These are phyloP conservation scores for Rynchops niger DNA, from an alignment of 2,113 vertebrate genomes.

Conservation along the genomic window DNA sequence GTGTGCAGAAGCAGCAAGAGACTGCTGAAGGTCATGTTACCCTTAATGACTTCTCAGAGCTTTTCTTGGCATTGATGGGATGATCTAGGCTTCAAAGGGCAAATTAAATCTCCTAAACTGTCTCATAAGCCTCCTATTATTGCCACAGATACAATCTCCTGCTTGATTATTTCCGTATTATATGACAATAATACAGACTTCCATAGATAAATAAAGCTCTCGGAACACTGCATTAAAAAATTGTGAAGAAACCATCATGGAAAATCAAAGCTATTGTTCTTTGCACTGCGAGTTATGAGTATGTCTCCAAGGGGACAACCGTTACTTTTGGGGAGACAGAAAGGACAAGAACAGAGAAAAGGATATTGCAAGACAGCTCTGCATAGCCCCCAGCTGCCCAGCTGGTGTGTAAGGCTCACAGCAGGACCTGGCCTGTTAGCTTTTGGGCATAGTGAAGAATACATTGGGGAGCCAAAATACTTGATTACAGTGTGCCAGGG, in stretches of 20 bases:
- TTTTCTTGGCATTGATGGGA: neutral
- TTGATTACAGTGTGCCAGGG: neutral
- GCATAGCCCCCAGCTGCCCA: neutral
- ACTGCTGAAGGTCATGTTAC: neutral
- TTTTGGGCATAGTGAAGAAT: neutral
- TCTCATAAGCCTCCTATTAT: neutral
- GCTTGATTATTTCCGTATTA: neutral
- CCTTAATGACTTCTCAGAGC: neutral
- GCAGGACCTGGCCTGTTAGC: neutral
- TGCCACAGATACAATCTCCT: neutral
- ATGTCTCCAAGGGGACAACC: neutral
- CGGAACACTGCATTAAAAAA: neutral
- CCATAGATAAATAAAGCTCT: neutral
- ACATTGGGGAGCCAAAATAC: neutral
- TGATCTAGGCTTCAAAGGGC: neutral
- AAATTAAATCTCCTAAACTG: neutral
- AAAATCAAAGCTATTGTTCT: neutral
- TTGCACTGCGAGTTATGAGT: neutral
- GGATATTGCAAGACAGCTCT: neutral
- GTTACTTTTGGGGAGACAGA: neutral
- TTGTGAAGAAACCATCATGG: neutral
- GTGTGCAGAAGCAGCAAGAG: neutral
- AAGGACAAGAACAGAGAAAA: neutral
- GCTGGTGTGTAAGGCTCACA: neutral
- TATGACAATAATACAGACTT: neutral